Evolutionary conservation across 2,888 invertebrate species (phyloP), one percentile per base, ranked within the genome.

Genomic region (Pemphredon lugubris): DNA sequence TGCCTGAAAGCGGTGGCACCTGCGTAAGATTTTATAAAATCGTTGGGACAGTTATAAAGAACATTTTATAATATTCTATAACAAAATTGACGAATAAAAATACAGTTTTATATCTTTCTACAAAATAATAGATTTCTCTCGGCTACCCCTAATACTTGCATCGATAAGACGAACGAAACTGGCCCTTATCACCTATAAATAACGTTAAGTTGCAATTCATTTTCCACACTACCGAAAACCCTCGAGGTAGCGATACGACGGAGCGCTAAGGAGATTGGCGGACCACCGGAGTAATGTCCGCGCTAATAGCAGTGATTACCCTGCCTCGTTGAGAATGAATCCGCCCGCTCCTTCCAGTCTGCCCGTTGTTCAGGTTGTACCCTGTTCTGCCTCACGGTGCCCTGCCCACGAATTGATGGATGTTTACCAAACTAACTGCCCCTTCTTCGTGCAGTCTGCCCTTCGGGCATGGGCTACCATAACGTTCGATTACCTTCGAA

Each of bases 221-320:
- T 78, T 76, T 73, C 67, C 74, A 60, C 53, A 74, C 34, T 42
- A 39, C 20, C 50, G 63, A 51, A 40, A 63, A 47, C 21, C 70
- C 67, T 44, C 21, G 48, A 66, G 77, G 79, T 75, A 79, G 71
- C 73, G 77, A 80, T 84, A 86, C 84, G 86, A 88, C 85, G 82
- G 83, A 87, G 87, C 84, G 86, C 86, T 83, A 82, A 82, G 75
- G 82, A 88, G 88, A 89, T 88, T 84, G 87, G 83, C 84, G 86
- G 92, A 92, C 92, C 92, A 92, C 92, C 92, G 91, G 90, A 91
- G 89, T 90, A 89, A 90, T 90, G 89, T 87, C 86, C 86, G 90
- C 85, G 84, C 89, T 92, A 92, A 92, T 92, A 91, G 91, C 90
- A 91, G 92, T 92, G 91, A 92, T 92, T 92, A 92, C 90, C 90